phyloP scores from a whole-genome alignment of 2,888 invertebrate genomes.

The Malacosoma neustria region DNA sequence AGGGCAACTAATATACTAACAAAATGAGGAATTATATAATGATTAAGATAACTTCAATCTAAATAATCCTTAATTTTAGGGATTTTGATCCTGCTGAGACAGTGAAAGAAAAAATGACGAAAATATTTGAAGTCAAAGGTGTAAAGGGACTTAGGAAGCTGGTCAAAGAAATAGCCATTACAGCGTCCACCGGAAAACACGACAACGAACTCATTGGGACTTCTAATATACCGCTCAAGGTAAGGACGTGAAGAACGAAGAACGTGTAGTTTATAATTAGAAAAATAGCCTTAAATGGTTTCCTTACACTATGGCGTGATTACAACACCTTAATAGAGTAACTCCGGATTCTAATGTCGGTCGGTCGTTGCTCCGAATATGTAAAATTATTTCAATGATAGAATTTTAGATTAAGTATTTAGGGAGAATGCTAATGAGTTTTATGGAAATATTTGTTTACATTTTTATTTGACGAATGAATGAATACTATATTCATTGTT shows the following conservation, averaged over 20 bases:
- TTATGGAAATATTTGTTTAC: not conserved
- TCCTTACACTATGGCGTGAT: not conserved
- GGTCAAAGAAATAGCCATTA: conserved; percentile 93
- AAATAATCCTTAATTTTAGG: too few relatives aligned
- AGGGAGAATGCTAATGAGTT: not conserved
- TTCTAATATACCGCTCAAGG: conserved; percentile 88
- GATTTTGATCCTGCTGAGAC: conserved; percentile 94
- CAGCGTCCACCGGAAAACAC: conserved; percentile 95
- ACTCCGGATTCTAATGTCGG: not conserved
- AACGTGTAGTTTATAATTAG: not conserved
- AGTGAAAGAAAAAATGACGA: conserved; percentile 89
- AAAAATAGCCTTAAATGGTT: not conserved
- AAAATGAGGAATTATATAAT: too few relatives aligned
- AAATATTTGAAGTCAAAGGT: conserved; percentile 89
- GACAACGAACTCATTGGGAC: conserved; percentile 97
- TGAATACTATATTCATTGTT: too few relatives aligned
- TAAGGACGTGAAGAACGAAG: too few relatives aligned
- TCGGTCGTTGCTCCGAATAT: not conserved
- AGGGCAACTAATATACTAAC: too few relatives aligned
- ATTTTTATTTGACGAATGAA: too few relatives aligned
- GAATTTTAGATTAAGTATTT: not conserved
- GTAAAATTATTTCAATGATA: not conserved
- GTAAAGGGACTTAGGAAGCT: conserved; percentile 87
- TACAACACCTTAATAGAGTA: not conserved
- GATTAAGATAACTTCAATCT: too few relatives aligned